These are phyloP conservation scores for Trichoplax adhaerens DNA, from an alignment of 37 sponge, comb jelly and placozoan species.

Conservation along the genomic window DNA sequence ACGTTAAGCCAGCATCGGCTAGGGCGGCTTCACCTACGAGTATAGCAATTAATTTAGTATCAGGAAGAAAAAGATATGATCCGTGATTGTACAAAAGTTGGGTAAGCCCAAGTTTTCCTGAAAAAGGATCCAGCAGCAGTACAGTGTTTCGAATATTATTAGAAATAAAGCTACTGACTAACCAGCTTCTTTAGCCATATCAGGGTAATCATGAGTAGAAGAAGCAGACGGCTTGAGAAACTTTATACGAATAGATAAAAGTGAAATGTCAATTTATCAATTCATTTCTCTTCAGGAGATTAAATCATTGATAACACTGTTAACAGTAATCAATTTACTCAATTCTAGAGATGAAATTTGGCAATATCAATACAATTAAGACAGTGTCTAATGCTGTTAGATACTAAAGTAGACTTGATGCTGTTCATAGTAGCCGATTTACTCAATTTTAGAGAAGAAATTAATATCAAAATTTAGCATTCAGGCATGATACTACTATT, in stretches of 20 bases:
- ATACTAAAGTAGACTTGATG: too few relatives aligned
- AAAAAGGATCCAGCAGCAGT: not conserved
- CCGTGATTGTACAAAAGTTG: too few relatives aligned
- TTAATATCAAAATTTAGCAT: too few relatives aligned
- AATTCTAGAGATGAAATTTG: too few relatives aligned
- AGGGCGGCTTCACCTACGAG: constrained; percentile 46
- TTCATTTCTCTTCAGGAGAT: not conserved
- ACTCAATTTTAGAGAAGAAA: too few relatives aligned
- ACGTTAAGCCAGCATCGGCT: constrained; percentile 51
- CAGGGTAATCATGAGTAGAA: constrained; percentile 81
- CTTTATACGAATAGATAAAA: constrained; percentile 12
- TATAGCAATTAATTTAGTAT: not conserved
- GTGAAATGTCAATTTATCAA: not conserved
- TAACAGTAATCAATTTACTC: not conserved
- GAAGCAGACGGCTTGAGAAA: constrained; percentile 80
- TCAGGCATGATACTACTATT: too few relatives aligned
- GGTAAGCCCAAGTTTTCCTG: too few relatives aligned
- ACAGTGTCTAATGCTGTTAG: too few relatives aligned
- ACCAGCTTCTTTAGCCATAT: constrained; percentile 88
- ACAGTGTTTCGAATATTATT: not conserved
- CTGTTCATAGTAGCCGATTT: too few relatives aligned
- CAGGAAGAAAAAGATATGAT: too few relatives aligned
- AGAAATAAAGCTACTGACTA: not conserved
- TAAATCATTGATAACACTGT: not conserved
- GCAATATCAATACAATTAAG: too few relatives aligned